Evolutionary conservation across 2,113 vertebrate species (phyloP).

Genomic region (Entomyzon cyanotis): DNA sequence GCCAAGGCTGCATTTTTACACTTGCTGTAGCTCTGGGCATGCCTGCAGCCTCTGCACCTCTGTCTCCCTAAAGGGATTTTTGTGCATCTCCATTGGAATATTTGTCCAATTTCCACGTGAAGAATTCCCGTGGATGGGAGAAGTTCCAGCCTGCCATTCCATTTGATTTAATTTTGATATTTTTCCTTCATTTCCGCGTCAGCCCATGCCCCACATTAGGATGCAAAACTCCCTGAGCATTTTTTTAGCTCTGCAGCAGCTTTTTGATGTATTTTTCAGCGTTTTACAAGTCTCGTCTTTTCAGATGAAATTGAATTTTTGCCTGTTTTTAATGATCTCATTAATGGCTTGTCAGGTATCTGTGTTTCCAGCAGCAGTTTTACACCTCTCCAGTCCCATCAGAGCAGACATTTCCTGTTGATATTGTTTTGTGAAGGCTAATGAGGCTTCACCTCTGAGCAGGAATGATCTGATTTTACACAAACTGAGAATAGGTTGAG

Average conservation of each 20-base stretch:
- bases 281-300: neutral
- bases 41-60: neutral
- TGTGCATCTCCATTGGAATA: neutral
- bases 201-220: neutral
- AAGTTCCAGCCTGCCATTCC: neutral
- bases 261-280: neutral
- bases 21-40: neutral
- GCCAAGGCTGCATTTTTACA: neutral
- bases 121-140: neutral
- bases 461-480: neutral
- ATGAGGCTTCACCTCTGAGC: neutral
- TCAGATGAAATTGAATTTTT: neutral
- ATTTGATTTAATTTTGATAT: neutral
- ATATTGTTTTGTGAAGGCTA: neutral
- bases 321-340: neutral
- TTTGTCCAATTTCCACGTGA: neutral
- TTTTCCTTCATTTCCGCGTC: neutral
- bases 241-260: neutral
- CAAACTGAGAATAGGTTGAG: neutral
- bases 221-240: neutral
- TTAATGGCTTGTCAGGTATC: neutral
- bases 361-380: neutral
- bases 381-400: neutral
- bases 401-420: neutral
- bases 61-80: neutral